Base-by-base conservation (phyloP, 2,888 invertebrate species). In the Himalopsyche kuldschensis region DNA sequence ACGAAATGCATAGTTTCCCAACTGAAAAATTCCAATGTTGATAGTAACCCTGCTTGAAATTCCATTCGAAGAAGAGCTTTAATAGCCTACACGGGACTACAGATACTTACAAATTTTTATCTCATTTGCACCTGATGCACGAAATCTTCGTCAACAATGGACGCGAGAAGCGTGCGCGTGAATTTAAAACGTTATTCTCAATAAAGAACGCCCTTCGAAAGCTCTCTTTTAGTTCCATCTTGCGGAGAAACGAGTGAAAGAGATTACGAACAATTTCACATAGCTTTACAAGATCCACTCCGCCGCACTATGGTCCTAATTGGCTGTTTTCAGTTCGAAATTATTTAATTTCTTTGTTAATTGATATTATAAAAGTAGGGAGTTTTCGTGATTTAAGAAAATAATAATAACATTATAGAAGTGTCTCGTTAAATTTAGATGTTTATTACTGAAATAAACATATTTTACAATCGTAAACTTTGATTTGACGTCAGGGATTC, bases 111-210 rank as follows among this genome's bases (percentile, higher is more conserved):
- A 81, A 75, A 79, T 84, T 84, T 84, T 84, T 84, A 84, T 81
- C 84, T 84, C 75, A 76, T 79, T 76, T 75, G 81, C 84, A 84
- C 81, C 84, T 81, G 84, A 35, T 84, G 84, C 84, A 81, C n/a
- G 76, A 48, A 78, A 75, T 79, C 83, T 83, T 80, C 81, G 79
- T 79, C 84, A 81, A 84, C 84, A 83, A 81, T 83, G 69, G 69
- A 80, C 77, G 77, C 24, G 78, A 55, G 47, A 24, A 47, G 78
- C 80, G 80, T 83, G 78, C 78, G 77, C 55, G 30, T 80, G 81
- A 81, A 80, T 79, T 79, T 76, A 35, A 82, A 80, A 32, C 41
- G 41, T n/a, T 30, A n/a, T 20, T 48, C 76, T 48, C 32, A 10
- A 69, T 24, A 46, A 80, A 80, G 69, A 69, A 69, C 24, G 69